Evolutionary conservation across 2,113 vertebrate species (phyloP).

Genomic region (Ranitomeya variabilis): DNA sequence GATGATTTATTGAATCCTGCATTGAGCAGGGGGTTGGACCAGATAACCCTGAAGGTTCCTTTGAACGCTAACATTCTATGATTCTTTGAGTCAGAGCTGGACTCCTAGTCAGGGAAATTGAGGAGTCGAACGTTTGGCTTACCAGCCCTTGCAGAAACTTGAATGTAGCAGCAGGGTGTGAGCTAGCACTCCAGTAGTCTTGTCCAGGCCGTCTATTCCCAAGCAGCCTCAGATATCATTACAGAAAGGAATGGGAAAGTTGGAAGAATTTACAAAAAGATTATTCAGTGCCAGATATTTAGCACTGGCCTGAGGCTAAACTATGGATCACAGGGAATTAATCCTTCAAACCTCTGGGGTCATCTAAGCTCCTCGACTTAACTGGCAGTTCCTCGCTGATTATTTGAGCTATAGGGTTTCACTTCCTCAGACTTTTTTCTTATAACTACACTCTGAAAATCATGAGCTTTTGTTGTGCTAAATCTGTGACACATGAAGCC

Average conservation of each 20-base stretch:
- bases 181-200: no score
- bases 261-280: neutral
- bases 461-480: neutral
- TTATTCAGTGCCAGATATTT: slow-evolving; percentile 9
- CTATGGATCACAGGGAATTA: slow-evolving; percentile 2
- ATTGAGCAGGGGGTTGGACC: no score
- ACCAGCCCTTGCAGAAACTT: no score
- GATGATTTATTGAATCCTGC: no score
- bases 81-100: no score
- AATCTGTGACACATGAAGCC: slow-evolving; percentile 1
- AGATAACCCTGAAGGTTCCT: no score
- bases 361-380: slow-evolving; percentile 6
- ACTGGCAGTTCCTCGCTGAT: neutral
- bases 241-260: neutral
- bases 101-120: no score
- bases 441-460: neutral
- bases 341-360: neutral
- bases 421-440: slow-evolving; percentile 25
- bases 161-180: no score
- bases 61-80: no score
- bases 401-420: slow-evolving; percentile 6
- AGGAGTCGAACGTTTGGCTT: no score
- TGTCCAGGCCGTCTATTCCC: neutral
- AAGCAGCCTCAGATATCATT: neutral
- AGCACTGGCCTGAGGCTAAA: neutral